Base-by-base conservation (phyloP, 2,888 invertebrate genomes). In the Diaphora mendica region DNA sequence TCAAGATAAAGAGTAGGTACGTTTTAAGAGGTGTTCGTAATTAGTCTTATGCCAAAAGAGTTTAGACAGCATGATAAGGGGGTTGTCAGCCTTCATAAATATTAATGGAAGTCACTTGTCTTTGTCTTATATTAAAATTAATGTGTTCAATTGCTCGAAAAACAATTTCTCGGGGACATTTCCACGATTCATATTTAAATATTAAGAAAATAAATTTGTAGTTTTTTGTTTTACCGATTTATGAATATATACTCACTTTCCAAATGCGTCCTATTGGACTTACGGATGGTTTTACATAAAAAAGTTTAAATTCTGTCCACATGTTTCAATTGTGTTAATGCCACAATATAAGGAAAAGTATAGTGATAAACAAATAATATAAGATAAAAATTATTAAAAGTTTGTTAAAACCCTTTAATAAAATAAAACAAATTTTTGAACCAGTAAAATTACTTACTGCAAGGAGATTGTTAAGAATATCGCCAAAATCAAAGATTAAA, bases 81-180 rank as follows among this genome's bases (percentile, higher is more conserved):
- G 79, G 82, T 84, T 89, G 90, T 86, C 83, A 82, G 79, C 84
- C 83, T 89, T 90, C 87, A 94, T 93, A 91, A 92, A 93, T 93
- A 93, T 93, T 92, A 92, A 94, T 92, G 88, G 87, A 86, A 79
- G 80, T 82, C 87, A 89, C 88, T 92, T 89, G 89, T 87, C 88
- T 89, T 89, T 91, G 88, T 89, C 84, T 87, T 86, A 86, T 91
- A 93, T 94, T 93, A 89, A 92, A 93, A 95, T 94, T 92, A 92
- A 94, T 94, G 93, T 87, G 87, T 89, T 87, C 92, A 91, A 91
- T 93, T 93, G 90, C 85, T 86, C 73, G 85, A 81, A 85, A 86
- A 83, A 79, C 79, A 86, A 85, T 87, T 85, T 85, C 85, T 84
- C 23, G 78, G 77, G 81, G 82, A 82, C 81, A 85, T 88, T 85